Evolutionary conservation across 1,140 invertebrate species (phyloP).

Genomic region (Drosophila parabipectinata): DNA sequence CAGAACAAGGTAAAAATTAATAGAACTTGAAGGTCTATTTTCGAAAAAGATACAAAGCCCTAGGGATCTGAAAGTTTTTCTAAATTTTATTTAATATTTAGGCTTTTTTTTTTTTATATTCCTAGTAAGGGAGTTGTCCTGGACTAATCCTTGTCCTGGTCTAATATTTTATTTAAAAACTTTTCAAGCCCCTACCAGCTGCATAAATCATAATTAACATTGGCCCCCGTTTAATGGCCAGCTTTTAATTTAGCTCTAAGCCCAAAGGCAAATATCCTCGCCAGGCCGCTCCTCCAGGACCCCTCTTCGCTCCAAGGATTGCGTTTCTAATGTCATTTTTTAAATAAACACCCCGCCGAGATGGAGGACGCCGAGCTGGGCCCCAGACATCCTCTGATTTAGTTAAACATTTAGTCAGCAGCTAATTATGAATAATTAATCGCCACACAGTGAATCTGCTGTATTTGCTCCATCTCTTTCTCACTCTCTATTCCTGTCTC

Average conservation of each 20-base stretch:
- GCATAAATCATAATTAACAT: constrained; percentile 7
- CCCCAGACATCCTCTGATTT: constrained; percentile 56
- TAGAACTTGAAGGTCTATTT: not conserved
- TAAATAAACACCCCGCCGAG: constrained; percentile 37
- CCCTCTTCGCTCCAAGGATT: constrained; percentile 24
- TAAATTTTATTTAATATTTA: no score
- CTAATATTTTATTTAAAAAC: constrained; percentile 18
- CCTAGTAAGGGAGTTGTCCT: no score
- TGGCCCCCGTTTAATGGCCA: constrained; percentile 44
- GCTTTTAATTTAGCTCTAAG: constrained; percentile 51
- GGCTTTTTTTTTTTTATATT: not conserved
- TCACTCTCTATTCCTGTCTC: not conserved
- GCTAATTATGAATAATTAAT: constrained; percentile 78
- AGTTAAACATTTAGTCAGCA: constrained; percentile 69
- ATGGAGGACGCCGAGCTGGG: not conserved
- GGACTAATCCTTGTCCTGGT: not conserved
- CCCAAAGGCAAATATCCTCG: constrained; percentile 40
- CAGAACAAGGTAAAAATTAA: not conserved
- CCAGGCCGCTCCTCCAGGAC: constrained; percentile 4
- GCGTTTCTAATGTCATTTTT: constrained; percentile 45
- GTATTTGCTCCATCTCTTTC: not conserved
- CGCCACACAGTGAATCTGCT: constrained; percentile 32
- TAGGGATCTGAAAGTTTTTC: no score
- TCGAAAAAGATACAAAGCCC: no score
- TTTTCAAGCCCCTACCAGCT: not conserved